phyloP scores from a whole-genome alignment of 2,888 invertebrate species.

The Callinectes sapidus region DNA sequence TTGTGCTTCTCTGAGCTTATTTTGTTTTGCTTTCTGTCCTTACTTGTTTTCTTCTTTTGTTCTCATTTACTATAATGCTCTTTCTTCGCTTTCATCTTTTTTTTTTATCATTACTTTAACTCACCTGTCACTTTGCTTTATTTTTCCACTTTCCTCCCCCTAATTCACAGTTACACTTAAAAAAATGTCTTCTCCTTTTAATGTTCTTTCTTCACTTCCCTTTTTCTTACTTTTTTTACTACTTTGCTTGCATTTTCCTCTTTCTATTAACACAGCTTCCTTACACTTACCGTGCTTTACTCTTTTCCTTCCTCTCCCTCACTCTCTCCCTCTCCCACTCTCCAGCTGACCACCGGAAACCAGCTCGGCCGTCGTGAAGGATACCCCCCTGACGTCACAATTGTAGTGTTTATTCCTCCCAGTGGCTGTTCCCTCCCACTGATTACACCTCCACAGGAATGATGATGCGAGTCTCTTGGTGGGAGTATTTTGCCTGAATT shows the following conservation, averaged over 20 bases:
- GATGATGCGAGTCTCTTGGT: slow-evolving; percentile 12
- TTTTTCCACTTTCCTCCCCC: too few relatives aligned
- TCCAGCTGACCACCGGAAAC: slow-evolving; percentile 34
- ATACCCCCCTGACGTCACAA: not conserved
- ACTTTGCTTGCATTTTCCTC: not conserved
- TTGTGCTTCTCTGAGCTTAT: too few relatives aligned
- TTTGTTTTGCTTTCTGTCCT: too few relatives aligned
- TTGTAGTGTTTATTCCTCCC: slow-evolving; percentile 9
- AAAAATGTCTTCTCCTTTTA: too few relatives aligned
- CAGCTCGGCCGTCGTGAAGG: not conserved
- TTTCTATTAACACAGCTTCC: not conserved
- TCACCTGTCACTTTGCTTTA: too few relatives aligned
- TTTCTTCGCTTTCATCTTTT: too few relatives aligned
- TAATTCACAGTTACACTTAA: too few relatives aligned
- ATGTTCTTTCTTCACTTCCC: too few relatives aligned
- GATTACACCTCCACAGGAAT: not conserved
- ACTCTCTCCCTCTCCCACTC: not conserved
- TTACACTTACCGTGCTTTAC: not conserved
- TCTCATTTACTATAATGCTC: too few relatives aligned
- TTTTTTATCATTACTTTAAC: too few relatives aligned
- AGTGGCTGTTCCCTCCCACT: not conserved
- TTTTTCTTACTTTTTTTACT: not conserved
- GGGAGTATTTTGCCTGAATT: not conserved
- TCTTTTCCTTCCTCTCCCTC: not conserved
- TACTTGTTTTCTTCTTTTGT: too few relatives aligned